phyloP scores from a whole-genome alignment of 2,888 invertebrate genomes.

The Nemapogon koenigi region DNA sequence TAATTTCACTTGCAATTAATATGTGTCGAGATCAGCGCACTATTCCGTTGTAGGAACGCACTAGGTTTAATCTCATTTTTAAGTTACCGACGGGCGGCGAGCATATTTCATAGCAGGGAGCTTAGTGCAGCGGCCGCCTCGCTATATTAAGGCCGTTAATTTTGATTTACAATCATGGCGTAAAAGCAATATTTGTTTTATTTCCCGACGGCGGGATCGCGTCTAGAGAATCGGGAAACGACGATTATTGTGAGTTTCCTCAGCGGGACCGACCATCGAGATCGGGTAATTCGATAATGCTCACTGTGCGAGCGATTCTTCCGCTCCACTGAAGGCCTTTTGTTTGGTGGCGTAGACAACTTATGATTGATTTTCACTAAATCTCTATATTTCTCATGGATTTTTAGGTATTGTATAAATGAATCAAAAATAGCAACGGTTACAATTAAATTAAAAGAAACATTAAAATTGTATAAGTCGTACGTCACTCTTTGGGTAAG shows the following conservation, averaged over 20 bases:
- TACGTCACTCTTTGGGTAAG: no score
- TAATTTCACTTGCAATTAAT: no score
- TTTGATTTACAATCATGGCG: slow-evolving; percentile 63
- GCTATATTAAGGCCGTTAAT: slow-evolving; percentile 65
- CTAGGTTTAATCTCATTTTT: slow-evolving; percentile 52
- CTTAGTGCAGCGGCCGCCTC: slow-evolving; percentile 48
- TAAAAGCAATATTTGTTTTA: slow-evolving; percentile 65
- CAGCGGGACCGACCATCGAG: slow-evolving; percentile 16
- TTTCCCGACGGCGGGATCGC: slow-evolving; percentile 43
- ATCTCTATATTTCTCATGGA: no score
- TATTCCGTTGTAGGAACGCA: no score
- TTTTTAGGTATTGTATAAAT: no score
- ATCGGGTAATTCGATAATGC: slow-evolving; percentile 53
- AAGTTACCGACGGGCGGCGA: slow-evolving; percentile 53
- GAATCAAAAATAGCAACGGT: no score
- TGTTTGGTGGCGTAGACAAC: slow-evolving; percentile 7
- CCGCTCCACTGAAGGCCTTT: slow-evolving; percentile 21
- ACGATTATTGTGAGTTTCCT: slow-evolving; percentile 36
- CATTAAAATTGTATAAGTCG: no score
- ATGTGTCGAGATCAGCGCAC: no score
- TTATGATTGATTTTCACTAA: slow-evolving; percentile 9
- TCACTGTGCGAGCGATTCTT: slow-evolving; percentile 33
- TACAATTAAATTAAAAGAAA: no score
- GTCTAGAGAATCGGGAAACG: slow-evolving; percentile 40
- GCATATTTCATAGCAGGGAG: slow-evolving; percentile 62